These are phyloP conservation scores for Orthosia incerta DNA, from an alignment of 2,888 invertebrate species.

Conservation along the genomic window DNA sequence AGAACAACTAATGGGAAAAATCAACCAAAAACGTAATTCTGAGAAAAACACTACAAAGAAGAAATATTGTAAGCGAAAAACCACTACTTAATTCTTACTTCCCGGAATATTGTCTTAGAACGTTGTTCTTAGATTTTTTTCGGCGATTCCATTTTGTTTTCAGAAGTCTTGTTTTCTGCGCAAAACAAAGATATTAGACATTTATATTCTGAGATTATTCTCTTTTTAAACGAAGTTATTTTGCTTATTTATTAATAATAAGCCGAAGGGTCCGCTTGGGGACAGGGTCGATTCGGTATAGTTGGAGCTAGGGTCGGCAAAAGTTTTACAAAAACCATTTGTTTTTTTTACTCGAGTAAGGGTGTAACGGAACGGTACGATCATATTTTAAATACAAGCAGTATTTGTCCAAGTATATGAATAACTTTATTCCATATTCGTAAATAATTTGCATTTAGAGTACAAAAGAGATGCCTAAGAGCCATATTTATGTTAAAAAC, in stretches of 20 bases:
- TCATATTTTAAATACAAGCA: too few relatives aligned
- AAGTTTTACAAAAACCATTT: too few relatives aligned
- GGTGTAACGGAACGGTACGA: too few relatives aligned
- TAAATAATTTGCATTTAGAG: too few relatives aligned
- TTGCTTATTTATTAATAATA: slow-evolving; percentile 21
- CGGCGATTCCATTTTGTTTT: background rate
- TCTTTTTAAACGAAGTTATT: background rate
- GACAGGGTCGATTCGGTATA: background rate
- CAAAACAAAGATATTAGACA: background rate
- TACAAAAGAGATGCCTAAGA: too few relatives aligned
- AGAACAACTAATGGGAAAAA: too few relatives aligned
- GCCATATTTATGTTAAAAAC: too few relatives aligned
- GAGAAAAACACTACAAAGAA: too few relatives aligned
- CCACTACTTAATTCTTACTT: background rate
- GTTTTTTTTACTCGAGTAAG: too few relatives aligned
- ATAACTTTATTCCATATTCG: too few relatives aligned
- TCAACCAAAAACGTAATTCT: too few relatives aligned
- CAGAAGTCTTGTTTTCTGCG: background rate
- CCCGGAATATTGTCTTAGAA: background rate
- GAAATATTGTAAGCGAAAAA: background rate
- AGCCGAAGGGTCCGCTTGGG: background rate
- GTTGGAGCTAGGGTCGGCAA: slow-evolving; percentile 6
- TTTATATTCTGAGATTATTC: slow-evolving; percentile 29
- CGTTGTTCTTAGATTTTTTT: background rate
- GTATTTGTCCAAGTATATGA: too few relatives aligned